Evolutionary conservation across 2,888 invertebrate species (phyloP).

Genomic region (Miltochrista miniata): DNA sequence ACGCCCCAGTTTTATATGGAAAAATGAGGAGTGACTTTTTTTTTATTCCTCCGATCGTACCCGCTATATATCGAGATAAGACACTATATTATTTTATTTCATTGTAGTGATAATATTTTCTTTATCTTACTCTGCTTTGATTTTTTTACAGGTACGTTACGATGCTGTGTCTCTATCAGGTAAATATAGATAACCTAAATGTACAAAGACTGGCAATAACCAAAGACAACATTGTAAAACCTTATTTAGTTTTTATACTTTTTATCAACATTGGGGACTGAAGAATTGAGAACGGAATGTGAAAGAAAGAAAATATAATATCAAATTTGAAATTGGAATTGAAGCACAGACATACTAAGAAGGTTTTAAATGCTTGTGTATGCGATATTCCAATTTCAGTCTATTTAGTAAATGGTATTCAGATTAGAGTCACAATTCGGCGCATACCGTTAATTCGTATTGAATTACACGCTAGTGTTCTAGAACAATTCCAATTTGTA

Average conservation of each 20-base stretch:
- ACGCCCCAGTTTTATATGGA: conserved; percentile 79
- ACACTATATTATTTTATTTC: conserved; percentile 56
- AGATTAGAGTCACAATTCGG: conserved; percentile 55
- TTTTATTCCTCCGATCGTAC: conserved; percentile 61
- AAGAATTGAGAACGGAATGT: neutral
- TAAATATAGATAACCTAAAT: conserved; percentile 51
- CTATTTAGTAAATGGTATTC: conserved; percentile 17
- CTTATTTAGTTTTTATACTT: neutral
- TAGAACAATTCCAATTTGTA: conserved; percentile 61
- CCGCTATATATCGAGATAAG: conserved; percentile 54
- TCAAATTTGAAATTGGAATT: neutral
- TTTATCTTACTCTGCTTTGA: conserved; percentile 39
- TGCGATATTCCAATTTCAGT: conserved; percentile 14
- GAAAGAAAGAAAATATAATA: neutral
- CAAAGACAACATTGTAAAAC: conserved; percentile 14
- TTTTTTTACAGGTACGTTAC: conserved; percentile 68
- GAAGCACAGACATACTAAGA: too few species aligned
- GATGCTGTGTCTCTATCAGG: conserved; percentile 70
- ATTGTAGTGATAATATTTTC: conserved; percentile 46
- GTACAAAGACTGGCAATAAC: conserved; percentile 17
- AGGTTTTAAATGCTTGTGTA: too few species aligned
- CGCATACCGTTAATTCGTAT: conserved; percentile 78
- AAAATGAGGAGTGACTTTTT: conserved; percentile 70
- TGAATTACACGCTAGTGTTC: conserved; percentile 71
- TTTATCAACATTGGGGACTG: neutral